These are phyloP conservation scores for Lagopus muta DNA, from an alignment of 2,113 vertebrate genomes.

Conservation along the genomic window DNA sequence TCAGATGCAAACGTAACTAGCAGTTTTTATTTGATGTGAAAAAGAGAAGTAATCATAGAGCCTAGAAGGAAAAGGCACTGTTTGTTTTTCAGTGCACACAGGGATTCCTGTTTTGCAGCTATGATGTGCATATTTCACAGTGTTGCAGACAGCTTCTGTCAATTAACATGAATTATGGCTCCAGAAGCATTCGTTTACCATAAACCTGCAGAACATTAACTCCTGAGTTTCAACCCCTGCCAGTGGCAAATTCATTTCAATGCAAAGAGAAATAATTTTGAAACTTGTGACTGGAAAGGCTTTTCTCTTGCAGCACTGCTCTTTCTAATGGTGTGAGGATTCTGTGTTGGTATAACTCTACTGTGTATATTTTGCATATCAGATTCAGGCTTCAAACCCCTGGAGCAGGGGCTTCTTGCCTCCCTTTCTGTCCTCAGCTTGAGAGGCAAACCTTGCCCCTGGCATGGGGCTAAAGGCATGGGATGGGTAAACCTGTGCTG, in stretches of 20 bases:
- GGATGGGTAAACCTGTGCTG: neutral
- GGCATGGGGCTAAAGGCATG: neutral
- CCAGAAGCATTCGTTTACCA: neutral
- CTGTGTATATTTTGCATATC: neutral
- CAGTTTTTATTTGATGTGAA: constrained; percentile 27
- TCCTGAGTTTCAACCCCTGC: constrained; percentile 27
- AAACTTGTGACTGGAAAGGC: neutral
- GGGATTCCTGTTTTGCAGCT: constrained; percentile 63
- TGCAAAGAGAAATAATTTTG: constrained; percentile 12
- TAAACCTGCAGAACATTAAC: constrained; percentile 57
- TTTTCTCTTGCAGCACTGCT: neutral
- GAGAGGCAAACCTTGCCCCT: neutral
- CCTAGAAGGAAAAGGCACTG: constrained; percentile 29
- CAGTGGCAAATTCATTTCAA: constrained; percentile 33
- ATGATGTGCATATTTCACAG: constrained; percentile 22
- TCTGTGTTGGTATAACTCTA: neutral
- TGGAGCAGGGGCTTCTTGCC: neutral
- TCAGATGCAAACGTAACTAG: neutral
- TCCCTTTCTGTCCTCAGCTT: neutral
- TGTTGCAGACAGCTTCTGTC: constrained; percentile 51
- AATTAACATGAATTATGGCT: constrained; percentile 49
- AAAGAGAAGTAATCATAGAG: neutral
- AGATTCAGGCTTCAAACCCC: neutral
- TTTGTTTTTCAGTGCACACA: constrained; percentile 52
- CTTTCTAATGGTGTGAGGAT: neutral